Evolutionary conservation across 2,797 vertebrate species (phyloP), one percentile per base, ranked within the genome.

Genomic region (Muscicapa comitata): DNA sequence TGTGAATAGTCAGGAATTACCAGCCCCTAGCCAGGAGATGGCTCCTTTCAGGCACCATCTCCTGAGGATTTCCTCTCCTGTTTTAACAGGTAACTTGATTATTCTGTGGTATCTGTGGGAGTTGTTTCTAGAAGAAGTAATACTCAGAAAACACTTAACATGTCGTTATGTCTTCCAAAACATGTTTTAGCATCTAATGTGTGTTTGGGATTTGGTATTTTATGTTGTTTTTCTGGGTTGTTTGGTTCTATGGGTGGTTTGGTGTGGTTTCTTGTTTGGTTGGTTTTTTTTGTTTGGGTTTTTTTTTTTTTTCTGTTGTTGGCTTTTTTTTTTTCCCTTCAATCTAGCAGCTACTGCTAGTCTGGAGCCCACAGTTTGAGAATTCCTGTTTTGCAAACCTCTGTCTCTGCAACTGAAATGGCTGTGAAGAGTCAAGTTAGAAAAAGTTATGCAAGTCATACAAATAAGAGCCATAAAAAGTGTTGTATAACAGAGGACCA

Each of bases 121-220:
- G 33, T 62, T 65, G 33, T 72, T 33, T 55, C 10, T 51, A 83
- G 25, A 62, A 79, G 55, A 15, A 73, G 15, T 24, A 33, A 51
- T 35, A 37, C 16, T 59, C 48, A 28, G 55, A 70, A 88, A 90
- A 73, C 10, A 59, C 12, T 31, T 50, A n/a, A 26, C 1, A 1
- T 15, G 9, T 16, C 47, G 11, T 45, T 65, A 76, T 82, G 18
- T 73, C 31, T 94, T 88, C 42, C 70, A 65, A 90, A 89, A 66
- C 31, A 8, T 63, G 13, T 73, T 94, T 62, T 70, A 66, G 11
- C 5, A 15, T 43, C n/a, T 91, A 25, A 35, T 70, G 11, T 29
- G 9, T 70, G 17, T 67, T 74, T 38, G 42, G 9, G 26, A 14
- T 68, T 94, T 73, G 48, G 11, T 53, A 86, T 90, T 55, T 17